phyloP scores from a whole-genome alignment of 2,888 invertebrate species.

The Cerastoderma edule region DNA sequence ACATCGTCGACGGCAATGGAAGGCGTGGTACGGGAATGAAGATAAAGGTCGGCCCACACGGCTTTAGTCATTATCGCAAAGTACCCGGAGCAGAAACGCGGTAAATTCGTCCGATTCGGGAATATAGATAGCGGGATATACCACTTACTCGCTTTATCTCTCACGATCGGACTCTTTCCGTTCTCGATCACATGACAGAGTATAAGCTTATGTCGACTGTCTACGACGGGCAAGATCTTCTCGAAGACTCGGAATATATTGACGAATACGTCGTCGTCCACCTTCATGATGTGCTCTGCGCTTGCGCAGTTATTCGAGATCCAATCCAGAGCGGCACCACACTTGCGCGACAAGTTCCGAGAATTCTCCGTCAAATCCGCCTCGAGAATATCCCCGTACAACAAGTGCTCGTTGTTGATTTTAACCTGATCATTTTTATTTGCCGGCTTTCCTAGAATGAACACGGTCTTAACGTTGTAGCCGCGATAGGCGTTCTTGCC shows the following conservation, averaged over 20 bases:
- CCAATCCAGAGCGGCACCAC: constrained; percentile 62
- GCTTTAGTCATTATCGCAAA: constrained; percentile 70
- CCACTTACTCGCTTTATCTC: constrained; percentile 70
- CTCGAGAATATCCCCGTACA: constrained; percentile 64
- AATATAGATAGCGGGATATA: constrained; percentile 66
- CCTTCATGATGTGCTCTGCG: constrained; percentile 64
- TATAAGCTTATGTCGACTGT: constrained; percentile 51
- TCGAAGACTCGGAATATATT: constrained; percentile 70
- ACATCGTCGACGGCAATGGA: constrained; percentile 80
- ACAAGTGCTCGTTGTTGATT: constrained; percentile 63
- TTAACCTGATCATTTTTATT: constrained; percentile 55
- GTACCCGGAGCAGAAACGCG: constrained; percentile 80
- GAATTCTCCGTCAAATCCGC: constrained; percentile 61
- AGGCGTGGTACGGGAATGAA: constrained; percentile 66
- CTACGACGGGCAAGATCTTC: constrained; percentile 61
- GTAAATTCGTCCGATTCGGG: constrained; percentile 66
- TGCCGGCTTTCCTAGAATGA: constrained; percentile 61
- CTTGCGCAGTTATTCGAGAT: constrained; percentile 55
- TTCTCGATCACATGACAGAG: constrained; percentile 65
- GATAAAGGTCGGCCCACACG: constrained; percentile 69
- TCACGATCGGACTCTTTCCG: constrained; percentile 63
- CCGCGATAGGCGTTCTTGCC: constrained; percentile 41
- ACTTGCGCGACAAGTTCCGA: constrained; percentile 65
- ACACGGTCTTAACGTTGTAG: constrained; percentile 52
- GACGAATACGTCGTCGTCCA: constrained; percentile 72